Evolutionary conservation across 2,888 invertebrate species (phyloP), one percentile per base, ranked within the genome.

Genomic region (Aphrophora alni): DNA sequence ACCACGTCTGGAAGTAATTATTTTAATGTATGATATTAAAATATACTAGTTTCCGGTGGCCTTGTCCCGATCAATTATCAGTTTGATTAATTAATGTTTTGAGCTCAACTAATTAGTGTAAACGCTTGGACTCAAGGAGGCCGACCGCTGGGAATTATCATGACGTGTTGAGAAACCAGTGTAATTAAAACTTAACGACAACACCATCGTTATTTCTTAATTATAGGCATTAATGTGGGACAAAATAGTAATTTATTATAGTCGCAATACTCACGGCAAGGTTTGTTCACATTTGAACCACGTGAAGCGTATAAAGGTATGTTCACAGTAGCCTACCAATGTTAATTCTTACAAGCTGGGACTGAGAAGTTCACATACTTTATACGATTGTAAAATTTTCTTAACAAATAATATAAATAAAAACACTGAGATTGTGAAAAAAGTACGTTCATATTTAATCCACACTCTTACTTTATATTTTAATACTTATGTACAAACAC

Each of bases 121-220:
- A 59, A 59, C 59, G 59, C 21, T 59, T 3, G 21, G 33, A 44
- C 44, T 44, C 14, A 44, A 44, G 59, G 14, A 59, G 59, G 21
- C 59, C 59, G 59, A 14, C 59, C 33, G 5, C 59, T 59, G 59
- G 59, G 59, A 59, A 59, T 59, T 59, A 21, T 44, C 59, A 21
- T 21, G 59, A 59, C 59, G 59, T 59, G 59, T 59, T 59, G 59
- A 59, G 59, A 59, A 59, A 59, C 59, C 59, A 59, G 59, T 59
- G 59, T 59, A 59, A 59, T 59, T 59, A 59, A 59, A 59, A 59
- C 4, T 59, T 59, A 59, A 59, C 59, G 59, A 59, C 59, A 59
- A 59, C 59, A 21, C n/a, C n/a, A 14, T 59, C 59, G 59, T 59
- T 59, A 59, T 59, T 59, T 59, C 59, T 59, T 59, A 59, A 59